Evolutionary conservation across 2,113 vertebrate genomes (phyloP).

Genomic region (Callaeas wilsoni): DNA sequence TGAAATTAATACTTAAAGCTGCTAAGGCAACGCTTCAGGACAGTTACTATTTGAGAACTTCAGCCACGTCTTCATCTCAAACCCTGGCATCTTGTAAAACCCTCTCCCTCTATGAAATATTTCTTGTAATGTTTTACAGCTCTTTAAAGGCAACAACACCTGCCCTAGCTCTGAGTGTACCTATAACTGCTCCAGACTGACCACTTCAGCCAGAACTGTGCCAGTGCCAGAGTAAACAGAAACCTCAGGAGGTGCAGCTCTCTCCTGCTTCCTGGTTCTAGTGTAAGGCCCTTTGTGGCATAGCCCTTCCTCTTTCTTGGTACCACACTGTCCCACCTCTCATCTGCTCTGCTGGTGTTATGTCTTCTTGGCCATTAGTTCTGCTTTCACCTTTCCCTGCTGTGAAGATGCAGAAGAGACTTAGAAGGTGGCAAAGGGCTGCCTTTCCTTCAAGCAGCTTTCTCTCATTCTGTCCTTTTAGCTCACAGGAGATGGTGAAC

Average conservation of each 20-base stretch:
- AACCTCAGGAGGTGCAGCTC: neutral
- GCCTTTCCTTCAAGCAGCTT: neutral
- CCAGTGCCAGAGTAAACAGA: neutral
- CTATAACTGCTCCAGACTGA: neutral
- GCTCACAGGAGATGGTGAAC: fast-evolving
- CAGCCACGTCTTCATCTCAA: neutral
- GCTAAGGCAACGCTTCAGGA: neutral
- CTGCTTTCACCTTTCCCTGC: neutral
- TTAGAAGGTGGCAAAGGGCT: neutral
- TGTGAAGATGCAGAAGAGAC: neutral
- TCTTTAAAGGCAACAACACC: neutral
- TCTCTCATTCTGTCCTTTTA: neutral
- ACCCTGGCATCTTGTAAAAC: neutral
- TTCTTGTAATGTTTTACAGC: neutral
- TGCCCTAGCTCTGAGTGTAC: neutral
- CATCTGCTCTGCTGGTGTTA: neutral
- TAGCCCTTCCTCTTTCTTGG: neutral
- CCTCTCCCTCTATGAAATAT: neutral
- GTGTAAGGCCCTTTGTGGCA: neutral
- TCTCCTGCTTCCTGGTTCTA: neutral
- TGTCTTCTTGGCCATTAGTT: neutral
- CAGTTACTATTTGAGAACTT: neutral
- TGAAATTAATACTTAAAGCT: neutral
- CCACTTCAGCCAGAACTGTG: neutral
- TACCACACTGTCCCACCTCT: neutral